These are phyloP conservation scores for Lepeophtheirus salmonis DNA, from an alignment of 1,140 invertebrate genomes.

Conservation along the genomic window DNA sequence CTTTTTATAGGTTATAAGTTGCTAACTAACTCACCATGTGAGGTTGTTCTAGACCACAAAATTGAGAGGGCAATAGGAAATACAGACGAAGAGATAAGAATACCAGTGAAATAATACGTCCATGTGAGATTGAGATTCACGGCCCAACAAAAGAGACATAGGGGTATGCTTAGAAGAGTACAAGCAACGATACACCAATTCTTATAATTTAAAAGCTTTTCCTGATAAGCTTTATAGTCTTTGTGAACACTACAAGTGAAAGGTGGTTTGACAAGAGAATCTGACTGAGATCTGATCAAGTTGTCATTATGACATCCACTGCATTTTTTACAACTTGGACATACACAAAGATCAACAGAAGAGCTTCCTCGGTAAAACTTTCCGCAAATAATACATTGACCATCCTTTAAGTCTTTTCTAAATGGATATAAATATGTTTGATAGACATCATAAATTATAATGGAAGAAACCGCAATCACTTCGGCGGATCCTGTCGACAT, in stretches of 20 bases:
- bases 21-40: slow-evolving; percentile 20
- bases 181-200: slow-evolving; percentile 28
- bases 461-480: slow-evolving; percentile 30
- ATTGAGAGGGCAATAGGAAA: slow-evolving; percentile 28
- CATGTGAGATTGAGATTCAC: slow-evolving; percentile 27
- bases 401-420: slow-evolving; percentile 24
- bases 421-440: slow-evolving; percentile 29
- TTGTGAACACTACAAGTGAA: slow-evolving; percentile 28
- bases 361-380: slow-evolving; percentile 23
- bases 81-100: slow-evolving; percentile 30
- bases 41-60: slow-evolving; percentile 28
- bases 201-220: slow-evolving; percentile 26
- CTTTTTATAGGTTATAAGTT: too few relatives aligned
- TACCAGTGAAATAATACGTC: slow-evolving; percentile 31
- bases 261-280: slow-evolving; percentile 24
- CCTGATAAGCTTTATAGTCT: slow-evolving; percentile 26
- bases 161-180: slow-evolving; percentile 26
- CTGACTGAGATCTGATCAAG: slow-evolving; percentile 22
- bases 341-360: slow-evolving; percentile 25
- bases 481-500: slow-evolving; percentile 30
- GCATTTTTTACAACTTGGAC: slow-evolving; percentile 28
- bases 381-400: slow-evolving; percentile 30
- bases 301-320: slow-evolving; percentile 25
- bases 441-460: slow-evolving; percentile 31
- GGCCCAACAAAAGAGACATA: slow-evolving; percentile 26